These are phyloP conservation scores for Euwallacea similis DNA, from an alignment of 1,140 invertebrate genomes.

Conservation along the genomic window DNA sequence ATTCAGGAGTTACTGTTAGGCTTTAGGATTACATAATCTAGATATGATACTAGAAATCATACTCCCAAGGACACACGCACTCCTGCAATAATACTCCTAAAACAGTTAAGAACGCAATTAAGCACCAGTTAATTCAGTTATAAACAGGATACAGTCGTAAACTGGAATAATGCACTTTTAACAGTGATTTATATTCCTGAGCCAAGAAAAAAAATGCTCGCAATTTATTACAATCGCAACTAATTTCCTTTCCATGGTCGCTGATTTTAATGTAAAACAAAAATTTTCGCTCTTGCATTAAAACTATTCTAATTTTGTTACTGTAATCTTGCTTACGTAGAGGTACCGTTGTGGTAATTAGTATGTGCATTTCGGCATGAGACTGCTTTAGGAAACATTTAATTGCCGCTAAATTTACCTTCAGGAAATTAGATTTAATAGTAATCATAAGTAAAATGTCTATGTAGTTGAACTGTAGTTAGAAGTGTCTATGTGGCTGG, in stretches of 20 bases:
- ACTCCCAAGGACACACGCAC: too few relatives aligned
- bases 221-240: slow-evolving; percentile 12
- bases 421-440: too few relatives aligned
- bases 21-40: too few relatives aligned
- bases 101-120: too few relatives aligned
- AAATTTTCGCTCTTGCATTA: neutral
- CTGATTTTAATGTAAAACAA: slow-evolving; percentile 4
- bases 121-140: too few relatives aligned
- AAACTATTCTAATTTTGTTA: neutral
- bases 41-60: too few relatives aligned
- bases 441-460: too few relatives aligned
- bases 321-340: neutral
- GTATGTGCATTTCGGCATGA: neutral
- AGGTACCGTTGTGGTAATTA: neutral
- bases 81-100: too few relatives aligned
- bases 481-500: too few relatives aligned
- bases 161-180: neutral
- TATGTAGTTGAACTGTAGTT: too few relatives aligned
- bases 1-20: too few relatives aligned
- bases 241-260: slow-evolving; percentile 17
- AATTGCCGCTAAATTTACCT: too few relatives aligned
- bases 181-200: slow-evolving; percentile 1
- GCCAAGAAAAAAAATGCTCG: slow-evolving; percentile 3
- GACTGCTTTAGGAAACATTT: neutral
- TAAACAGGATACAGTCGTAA: neutral